These are phyloP conservation scores for Euplexia lucipara DNA, from an alignment of 2,888 invertebrate species.

Conservation along the genomic window DNA sequence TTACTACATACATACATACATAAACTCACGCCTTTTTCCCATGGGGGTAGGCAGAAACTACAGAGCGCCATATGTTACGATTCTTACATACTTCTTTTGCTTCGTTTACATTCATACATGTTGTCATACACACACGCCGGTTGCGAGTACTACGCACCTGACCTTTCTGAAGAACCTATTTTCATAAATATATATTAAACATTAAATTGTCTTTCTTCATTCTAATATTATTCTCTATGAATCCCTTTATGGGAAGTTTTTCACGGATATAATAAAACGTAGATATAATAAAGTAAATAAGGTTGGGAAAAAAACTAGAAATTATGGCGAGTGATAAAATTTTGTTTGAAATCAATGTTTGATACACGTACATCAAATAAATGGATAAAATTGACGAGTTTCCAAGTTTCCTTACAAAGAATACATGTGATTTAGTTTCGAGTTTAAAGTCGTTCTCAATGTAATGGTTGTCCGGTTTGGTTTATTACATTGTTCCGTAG, in stretches of 20 bases:
- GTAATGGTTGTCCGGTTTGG: constrained; percentile 19
- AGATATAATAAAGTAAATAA: background rate
- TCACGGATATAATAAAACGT: background rate
- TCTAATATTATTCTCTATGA: no score
- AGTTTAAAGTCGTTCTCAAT: constrained; percentile 14
- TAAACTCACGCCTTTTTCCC: no score
- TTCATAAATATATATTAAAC: no score
- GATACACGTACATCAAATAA: constrained; percentile 7
- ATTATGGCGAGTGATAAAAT: constrained; percentile 1
- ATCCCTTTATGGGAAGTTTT: background rate
- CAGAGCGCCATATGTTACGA: no score
- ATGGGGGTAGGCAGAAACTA: no score
- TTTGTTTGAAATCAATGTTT: constrained; percentile 15
- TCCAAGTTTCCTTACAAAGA: constrained; percentile 3
- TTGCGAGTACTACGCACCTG: no score
- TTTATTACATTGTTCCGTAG: constrained; percentile 2
- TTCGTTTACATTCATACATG: no score
- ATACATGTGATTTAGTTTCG: constrained; percentile 13
- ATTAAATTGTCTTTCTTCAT: constrained; percentile 1
- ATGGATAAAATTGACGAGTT: constrained; percentile 18
- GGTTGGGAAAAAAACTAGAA: constrained; percentile 7
- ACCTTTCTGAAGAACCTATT: no score
- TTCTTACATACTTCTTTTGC: no score
- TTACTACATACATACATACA: no score
- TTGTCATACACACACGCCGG: no score